Evolutionary conservation across 2,888 invertebrate species (phyloP), one percentile per base, ranked within the genome.

Genomic region (Athalia cordata): DNA sequence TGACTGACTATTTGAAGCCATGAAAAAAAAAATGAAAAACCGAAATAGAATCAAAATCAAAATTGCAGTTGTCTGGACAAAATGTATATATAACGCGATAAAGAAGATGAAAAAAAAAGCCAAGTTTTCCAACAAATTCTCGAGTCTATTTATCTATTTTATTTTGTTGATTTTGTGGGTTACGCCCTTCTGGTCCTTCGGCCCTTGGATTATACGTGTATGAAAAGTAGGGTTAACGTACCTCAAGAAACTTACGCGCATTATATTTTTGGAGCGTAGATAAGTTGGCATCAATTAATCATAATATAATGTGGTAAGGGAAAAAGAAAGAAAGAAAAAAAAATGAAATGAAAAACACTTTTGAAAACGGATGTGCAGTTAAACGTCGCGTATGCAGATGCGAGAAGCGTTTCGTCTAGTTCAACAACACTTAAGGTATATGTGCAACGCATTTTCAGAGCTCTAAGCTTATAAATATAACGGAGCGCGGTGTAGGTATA

Each of bases 361-460:
- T 79, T 79, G 80, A 49, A 45, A 79, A 82, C 81, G 80, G 83
- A 82, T 82, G 81, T 80, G 78, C 79, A 77, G 77, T 80, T 80
- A 81, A 81, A 79, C 78, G 81, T 79, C 80, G 77, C 8, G 13
- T 29, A 4, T 62, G 43, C 76, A 8, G 6, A 11, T 45, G 80
- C 79, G 62, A 77, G 81, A 79, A 64, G n/a, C 77, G 55, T 52
- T 43, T 29, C 61, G 13, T 45, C 9, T 11, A 29, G 7, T 65
- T 52, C 55, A 55, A 29, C n/a, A 29, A 29, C 29, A 29, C 29
- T 29, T 29, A 29, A 29, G 29, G 29, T 29, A 2, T 29, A 29
- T 29, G 29, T 29, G 29, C 29, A 29, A 29, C 29, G 29, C 29
- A 29, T 29, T 29, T 29, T 29, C 5, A 15, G 15, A 7, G 43